Evolutionary conservation across 2,113 vertebrate species (phyloP).

Genomic region (Hippolais icterina): DNA sequence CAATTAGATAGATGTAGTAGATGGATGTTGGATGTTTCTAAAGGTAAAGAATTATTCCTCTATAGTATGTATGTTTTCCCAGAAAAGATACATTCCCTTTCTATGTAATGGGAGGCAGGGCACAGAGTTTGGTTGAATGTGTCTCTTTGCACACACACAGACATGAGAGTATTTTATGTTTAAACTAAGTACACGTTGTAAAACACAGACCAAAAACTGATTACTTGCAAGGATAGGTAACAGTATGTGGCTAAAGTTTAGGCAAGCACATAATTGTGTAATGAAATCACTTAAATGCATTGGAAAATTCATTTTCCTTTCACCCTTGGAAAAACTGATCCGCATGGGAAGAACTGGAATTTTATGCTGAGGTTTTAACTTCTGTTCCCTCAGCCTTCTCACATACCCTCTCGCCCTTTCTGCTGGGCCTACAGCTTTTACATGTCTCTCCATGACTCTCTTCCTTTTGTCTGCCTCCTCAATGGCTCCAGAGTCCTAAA

Average conservation of each 20-base stretch:
- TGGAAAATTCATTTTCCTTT: slow-evolving; percentile 43
- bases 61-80: neutral
- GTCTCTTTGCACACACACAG: neutral
- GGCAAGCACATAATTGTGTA: slow-evolving; percentile 53
- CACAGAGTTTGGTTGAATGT: neutral
- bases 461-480: slow-evolving; percentile 65
- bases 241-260: slow-evolving; percentile 49
- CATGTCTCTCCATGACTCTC: slow-evolving; percentile 44
- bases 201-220: slow-evolving; percentile 10
- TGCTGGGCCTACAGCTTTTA: slow-evolving; percentile 52
- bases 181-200: neutral
- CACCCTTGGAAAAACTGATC: slow-evolving; percentile 34
- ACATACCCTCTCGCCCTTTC: slow-evolving; percentile 8
- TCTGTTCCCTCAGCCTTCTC: slow-evolving; percentile 25
- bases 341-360: neutral
- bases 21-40: neutral
- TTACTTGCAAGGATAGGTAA: slow-evolving; percentile 32
- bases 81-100: neutral
- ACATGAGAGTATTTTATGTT: neutral
- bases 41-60: neutral
- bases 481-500: slow-evolving; percentile 63
- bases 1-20: neutral
- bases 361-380: slow-evolving; percentile 18
- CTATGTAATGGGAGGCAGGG: neutral
- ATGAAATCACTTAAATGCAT: slow-evolving; percentile 53